These are phyloP conservation scores for Acrobasis repandana DNA, from an alignment of 2,888 invertebrate species.

Conservation along the genomic window DNA sequence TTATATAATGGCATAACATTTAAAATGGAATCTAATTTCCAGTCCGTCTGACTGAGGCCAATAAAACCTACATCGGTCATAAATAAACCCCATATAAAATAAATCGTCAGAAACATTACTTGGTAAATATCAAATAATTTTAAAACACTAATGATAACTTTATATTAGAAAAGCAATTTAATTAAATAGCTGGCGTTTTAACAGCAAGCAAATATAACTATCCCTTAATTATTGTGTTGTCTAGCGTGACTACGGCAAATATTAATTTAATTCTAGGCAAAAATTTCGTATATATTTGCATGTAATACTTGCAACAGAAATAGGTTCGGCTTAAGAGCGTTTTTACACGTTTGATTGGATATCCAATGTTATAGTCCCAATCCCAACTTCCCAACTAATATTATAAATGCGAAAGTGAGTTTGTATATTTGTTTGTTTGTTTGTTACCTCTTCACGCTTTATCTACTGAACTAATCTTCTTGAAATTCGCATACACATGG, in stretches of 20 bases:
- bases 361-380: too few relatives aligned
- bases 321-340: not conserved
- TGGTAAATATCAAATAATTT: slow-evolving; percentile 3
- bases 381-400: too few relatives aligned
- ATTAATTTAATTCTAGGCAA: not conserved
- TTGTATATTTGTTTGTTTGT: too few relatives aligned
- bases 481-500: too few relatives aligned
- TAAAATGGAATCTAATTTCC: too few relatives aligned
- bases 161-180: not conserved
- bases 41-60: too few relatives aligned
- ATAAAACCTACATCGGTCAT: too few relatives aligned
- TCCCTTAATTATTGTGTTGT: not conserved
- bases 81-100: too few relatives aligned
- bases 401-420: too few relatives aligned
- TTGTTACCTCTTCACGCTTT: too few relatives aligned
- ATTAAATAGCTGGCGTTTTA: not conserved
- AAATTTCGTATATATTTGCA: not conserved
- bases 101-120: not conserved
- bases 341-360: not conserved
- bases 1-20: too few relatives aligned
- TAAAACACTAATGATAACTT: not conserved
- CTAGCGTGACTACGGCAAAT: slow-evolving; percentile 9
- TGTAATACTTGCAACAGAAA: not conserved
- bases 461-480: too few relatives aligned
- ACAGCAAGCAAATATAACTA: slow-evolving; percentile 4